Evolutionary conservation across 2,113 vertebrate genomes (phyloP), one percentile per base, ranked within the genome.

Genomic region (Leucopsar rothschildi): DNA sequence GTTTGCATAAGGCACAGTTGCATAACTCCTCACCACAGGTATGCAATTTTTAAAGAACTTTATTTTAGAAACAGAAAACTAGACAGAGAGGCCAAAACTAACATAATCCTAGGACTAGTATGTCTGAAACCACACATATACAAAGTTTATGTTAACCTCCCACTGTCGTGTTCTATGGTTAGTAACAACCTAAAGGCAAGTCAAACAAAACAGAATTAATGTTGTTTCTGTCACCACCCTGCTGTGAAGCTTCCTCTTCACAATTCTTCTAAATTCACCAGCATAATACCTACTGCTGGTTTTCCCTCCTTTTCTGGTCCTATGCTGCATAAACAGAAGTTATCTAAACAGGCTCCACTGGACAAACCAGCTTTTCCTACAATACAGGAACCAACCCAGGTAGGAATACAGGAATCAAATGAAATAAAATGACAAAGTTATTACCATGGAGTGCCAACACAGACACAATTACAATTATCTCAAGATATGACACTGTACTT

Each of bases 301-400:
- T 73, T 81, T 78, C 64, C 86, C 68, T 95, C 83, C 56, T 81
- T 92, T 93, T 81, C 86, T 90, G 39, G 52, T 83, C 52, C 63
- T 82, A 68, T 16, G 24, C 70, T 53, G 37, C 71, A 70, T 55
- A 63, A 94, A 80, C 24, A 63, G 55, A 76, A 65, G 79, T 3
- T 0, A 82, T n/a, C 60, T 68, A 39, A 93, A 86, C 64, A 70
- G 52, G 86, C 47, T 83, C 52, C 55, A 83, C 88, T 52, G 37
- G 94, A 73, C 60, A 68, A 96, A 95, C 76, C 33, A 68, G 86
- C 52, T 94, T 66, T 94, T 86, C 55, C 56, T 59, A 65, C 19
- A 57, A 13, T 15, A 33, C 7, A 78, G 60, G 52, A 93, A 81
- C 16, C 2, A 0, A 59, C 9, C 10, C 64, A 78, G 72, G 64